These are phyloP conservation scores for Odontocerum albicorne DNA, from an alignment of 2,888 invertebrate species.

Conservation along the genomic window DNA sequence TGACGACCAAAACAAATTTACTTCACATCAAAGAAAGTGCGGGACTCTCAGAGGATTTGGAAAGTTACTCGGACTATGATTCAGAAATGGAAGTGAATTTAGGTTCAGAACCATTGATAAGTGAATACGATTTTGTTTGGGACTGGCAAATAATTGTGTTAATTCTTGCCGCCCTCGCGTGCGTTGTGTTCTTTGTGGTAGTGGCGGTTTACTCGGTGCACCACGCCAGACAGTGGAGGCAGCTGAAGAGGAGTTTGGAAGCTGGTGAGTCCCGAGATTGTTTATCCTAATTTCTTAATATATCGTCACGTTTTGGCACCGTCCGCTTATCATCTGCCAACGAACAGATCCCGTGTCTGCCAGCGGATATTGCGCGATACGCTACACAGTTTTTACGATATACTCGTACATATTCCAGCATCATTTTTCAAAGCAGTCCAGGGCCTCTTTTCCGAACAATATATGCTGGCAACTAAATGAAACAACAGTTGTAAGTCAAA, in stretches of 20 bases:
- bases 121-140: constrained; percentile 57
- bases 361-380: background rate
- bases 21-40: constrained; percentile 1
- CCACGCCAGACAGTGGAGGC: constrained; percentile 78
- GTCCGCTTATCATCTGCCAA: background rate
- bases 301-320: background rate
- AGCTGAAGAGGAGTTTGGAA: constrained; percentile 74
- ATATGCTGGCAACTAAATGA: too few species aligned
- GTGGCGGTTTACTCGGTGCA: constrained; percentile 75
- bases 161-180: constrained; percentile 72
- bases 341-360: background rate
- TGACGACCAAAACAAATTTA: constrained; percentile 1
- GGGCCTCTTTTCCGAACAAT: too few species aligned
- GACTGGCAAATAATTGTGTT: constrained; percentile 76
- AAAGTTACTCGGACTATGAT: constrained; percentile 44
- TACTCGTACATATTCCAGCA: background rate
- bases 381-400: background rate
- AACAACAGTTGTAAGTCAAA: too few species aligned
- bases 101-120: constrained; percentile 35
- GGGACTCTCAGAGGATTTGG: constrained; percentile 9
- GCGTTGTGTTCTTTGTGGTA: constrained; percentile 77
- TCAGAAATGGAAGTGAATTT: constrained; percentile 50
- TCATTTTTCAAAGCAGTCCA: background rate
- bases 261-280: constrained; percentile 62
- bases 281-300: background rate